Evolutionary conservation across 2,113 vertebrate species (phyloP), one percentile per base, ranked within the genome.

Genomic region (Phyllostomus hastatus): DNA sequence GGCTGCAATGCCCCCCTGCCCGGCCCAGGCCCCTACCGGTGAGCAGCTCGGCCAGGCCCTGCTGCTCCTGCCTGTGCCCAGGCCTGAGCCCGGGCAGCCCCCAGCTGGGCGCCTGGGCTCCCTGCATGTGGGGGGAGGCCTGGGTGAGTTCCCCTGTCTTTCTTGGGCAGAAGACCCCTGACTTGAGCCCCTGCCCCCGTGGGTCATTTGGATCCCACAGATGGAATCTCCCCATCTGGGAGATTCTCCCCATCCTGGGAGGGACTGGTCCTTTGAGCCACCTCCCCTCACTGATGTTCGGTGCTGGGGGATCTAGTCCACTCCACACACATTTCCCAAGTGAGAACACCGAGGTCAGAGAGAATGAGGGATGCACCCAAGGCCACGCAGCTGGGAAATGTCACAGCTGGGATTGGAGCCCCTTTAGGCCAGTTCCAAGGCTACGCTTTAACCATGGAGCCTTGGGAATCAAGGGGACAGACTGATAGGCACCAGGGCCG

Each of bases 1-100:
- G 97, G 97, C 64, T 99, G 99, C 95, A 99, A 99, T 0, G 92
- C 95, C 0, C 98, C 98, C 3, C 97, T 99, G 78, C 97, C 97
- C 0, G 12, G 15, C 24, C 97, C 98, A 0, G 98, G 98, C 1
- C 98, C 95, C 0, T 98, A 98, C 97, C 88, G 33, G 99, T 99
- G 72, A 98, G 98, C 4, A 20, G 0, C 8, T 2, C 1, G 3
- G 1, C 38, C 0, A 0, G 28, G 26, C 12, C 2, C 8, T 8
- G 31, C 1, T 3, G 54, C 16, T 11, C 26, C 73, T 64, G 28
- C 61, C 41, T 26, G 43, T 4, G 19, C 69, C 33, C 50, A 64
- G 26, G 14, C 67, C 6, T 3, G 31, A 54, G 31, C 26, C 46
- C 1, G 0, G 20, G 26, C n/a, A 52, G 75, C 72, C 73, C 7